A percentile compares a stretch with the other conserved stretches of the same genome.
Conservation (phyloP, 2,797 vertebrate species). For the Microctenopoma steveboyesi region DNA sequence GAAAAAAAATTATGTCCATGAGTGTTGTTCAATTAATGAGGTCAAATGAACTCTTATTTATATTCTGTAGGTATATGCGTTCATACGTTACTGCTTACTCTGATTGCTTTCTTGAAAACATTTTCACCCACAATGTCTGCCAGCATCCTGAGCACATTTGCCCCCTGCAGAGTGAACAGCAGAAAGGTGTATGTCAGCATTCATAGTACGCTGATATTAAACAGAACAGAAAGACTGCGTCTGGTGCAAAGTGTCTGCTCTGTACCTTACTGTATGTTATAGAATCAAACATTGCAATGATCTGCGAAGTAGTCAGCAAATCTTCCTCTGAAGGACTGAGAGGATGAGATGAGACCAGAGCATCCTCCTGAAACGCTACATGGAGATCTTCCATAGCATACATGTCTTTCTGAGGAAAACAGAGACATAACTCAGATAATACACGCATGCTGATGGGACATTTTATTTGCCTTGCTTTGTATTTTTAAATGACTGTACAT, state of each 20-base stretch:
- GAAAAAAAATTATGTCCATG: background rate
- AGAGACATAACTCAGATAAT: background rate
- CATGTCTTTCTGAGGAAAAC: slow-evolving; percentile 64
- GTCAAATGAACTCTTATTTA: too few species aligned
- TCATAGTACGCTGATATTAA: background rate
- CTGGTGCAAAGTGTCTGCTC: background rate
- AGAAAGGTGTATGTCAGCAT: background rate
- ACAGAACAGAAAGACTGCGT: background rate
- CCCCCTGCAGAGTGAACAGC: slow-evolving; percentile 73
- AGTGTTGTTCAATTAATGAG: background rate
- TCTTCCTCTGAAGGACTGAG: slow-evolving; percentile 55
- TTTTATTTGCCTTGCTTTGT: too few species aligned
- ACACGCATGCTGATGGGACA: too few species aligned
- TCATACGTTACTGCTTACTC: slow-evolving; percentile 63
- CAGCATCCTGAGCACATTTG: slow-evolving; percentile 83
- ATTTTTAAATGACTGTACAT: too few species aligned
- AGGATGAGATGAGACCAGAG: slow-evolving; percentile 74
- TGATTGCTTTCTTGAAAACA: slow-evolving; percentile 67
- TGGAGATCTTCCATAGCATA: slow-evolving; percentile 56
- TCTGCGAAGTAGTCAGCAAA: slow-evolving; percentile 56
- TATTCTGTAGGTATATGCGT: background rate
- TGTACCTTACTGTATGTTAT: slow-evolving; percentile 82
- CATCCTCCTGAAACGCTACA: slow-evolving; percentile 65
- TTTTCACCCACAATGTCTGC: slow-evolving; percentile 47
- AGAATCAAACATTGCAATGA: slow-evolving; percentile 68